Percentiles rank a stretch among this genome's conserved stretches.
These are phyloP conservation scores for Pyrgus malvae DNA, from an alignment of 2,888 invertebrate species.

Conservation along the genomic window DNA sequence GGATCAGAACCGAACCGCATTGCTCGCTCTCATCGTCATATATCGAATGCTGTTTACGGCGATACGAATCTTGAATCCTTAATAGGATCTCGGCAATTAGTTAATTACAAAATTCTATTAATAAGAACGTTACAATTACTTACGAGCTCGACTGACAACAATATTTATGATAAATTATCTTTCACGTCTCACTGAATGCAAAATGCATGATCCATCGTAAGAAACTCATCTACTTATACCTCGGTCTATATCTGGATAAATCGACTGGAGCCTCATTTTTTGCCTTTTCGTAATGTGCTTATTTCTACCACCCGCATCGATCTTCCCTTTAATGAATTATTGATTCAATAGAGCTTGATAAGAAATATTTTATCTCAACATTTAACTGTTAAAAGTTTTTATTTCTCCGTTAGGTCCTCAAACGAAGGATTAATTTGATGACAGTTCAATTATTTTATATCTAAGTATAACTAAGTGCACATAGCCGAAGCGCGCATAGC, in stretches of 20 bases:
- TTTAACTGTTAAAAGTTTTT: constrained; percentile 20
- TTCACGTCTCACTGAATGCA: constrained; percentile 23
- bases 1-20: constrained; percentile 32
- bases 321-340: constrained; percentile 43
- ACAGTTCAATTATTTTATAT: constrained; percentile 26
- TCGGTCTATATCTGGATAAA: constrained; percentile 39
- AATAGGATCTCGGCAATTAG: constrained; percentile 53
- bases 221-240: constrained; percentile 38
- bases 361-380: constrained; percentile 35
- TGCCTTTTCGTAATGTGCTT: constrained; percentile 38
- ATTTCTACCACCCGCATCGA: constrained; percentile 45
- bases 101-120: constrained; percentile 47
- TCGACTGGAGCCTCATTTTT: constrained; percentile 35
- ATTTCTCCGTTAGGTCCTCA: not conserved
- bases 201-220: constrained; percentile 29
- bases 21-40: constrained; percentile 36
- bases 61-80: constrained; percentile 51
- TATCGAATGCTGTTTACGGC: constrained; percentile 46
- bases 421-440: constrained; percentile 3
- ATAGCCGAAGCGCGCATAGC: too few relatives aligned
- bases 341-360: constrained; percentile 40
- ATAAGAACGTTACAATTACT: constrained; percentile 44
- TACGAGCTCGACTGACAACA: constrained; percentile 29
- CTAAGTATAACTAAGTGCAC: too few relatives aligned
- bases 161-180: constrained; percentile 33